Base-by-base conservation (phyloP, 2,888 invertebrate genomes). In the Drosophila algonquin region DNA sequence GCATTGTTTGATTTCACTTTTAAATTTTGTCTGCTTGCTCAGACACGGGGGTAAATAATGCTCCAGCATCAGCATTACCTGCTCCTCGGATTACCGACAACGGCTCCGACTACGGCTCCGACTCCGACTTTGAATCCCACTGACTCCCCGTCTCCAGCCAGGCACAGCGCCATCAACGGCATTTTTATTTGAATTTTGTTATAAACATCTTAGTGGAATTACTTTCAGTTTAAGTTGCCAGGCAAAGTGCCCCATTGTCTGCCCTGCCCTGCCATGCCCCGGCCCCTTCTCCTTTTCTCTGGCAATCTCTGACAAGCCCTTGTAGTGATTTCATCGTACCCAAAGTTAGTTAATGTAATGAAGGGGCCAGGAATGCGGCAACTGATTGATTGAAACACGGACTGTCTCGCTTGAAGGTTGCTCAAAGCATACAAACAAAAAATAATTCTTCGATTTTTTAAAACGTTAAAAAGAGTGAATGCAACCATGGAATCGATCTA, bases 1-100 rank as follows among this genome's bases (percentile, higher is more conserved):
- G 70, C 77, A 77, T 88, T 85, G 81, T 85, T 85, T 85, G 81
- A 88, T 87, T 88, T 85, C 87, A 87, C 87, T 84, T 83, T 83
- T 76, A 77, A 79, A 80, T 79, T 75, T 81, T 56, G 79, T 64
- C 67, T 74, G 79, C 82, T 76, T 80, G 73, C 81, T 68, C 79
- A 75, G 85, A 81, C 87, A 71, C 69, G 57, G 52, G 35, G 73
- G 62, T 58, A 62, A 67, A 67, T 27, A 57, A 55, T 16, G 35
- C 72, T 53, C n/a, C 59, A 52, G 65, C 69, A 65, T 65, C 30
- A 30, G 30, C 30, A 59, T 51, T 32, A 56, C 53, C 30, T 27
- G 35, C 5, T 14, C 12, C 35, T 5, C 35, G 12, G 35, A 35
- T 35, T 35, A 12, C 12, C 35, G 5, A 1, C 35, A 6, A 5